Evolutionary conservation across 1,140 invertebrate genomes (phyloP).

Genomic region (Phymastichus coffea): DNA sequence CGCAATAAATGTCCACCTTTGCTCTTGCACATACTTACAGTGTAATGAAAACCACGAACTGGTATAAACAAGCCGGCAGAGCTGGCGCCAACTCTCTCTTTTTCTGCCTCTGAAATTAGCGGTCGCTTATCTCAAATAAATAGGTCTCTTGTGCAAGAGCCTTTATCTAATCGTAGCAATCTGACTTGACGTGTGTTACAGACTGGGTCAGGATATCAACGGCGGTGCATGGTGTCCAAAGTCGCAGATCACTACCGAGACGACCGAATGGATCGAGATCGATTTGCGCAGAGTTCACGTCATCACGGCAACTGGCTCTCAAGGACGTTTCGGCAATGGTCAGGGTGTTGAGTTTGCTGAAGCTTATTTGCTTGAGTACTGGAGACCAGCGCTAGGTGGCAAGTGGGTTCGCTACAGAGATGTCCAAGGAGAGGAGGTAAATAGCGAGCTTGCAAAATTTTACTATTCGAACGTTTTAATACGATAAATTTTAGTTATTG

Average conservation of each 20-base stretch:
- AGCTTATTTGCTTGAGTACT: slow-evolving; percentile 77
- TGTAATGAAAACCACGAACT: no score
- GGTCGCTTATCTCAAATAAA: no score
- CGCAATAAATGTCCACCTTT: no score
- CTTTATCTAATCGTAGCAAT: no score
- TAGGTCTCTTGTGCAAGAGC: no score
- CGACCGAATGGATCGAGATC: slow-evolving; percentile 78
- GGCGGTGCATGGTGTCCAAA: slow-evolving; percentile 87
- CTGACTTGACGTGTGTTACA: slow-evolving; percentile 61
- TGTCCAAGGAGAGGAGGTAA: slow-evolving; percentile 67
- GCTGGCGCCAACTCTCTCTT: no score
- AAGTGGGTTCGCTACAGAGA: slow-evolving; percentile 74
- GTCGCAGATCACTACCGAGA: slow-evolving; percentile 68
- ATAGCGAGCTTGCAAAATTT: no score
- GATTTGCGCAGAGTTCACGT: slow-evolving; percentile 72
- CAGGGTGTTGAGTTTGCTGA: slow-evolving; percentile 78
- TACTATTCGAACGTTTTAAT: no score
- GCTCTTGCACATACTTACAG: no score
- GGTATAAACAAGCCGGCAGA: no score
- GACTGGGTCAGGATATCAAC: slow-evolving; percentile 71
- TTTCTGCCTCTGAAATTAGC: no score
- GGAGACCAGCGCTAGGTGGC: slow-evolving; percentile 66
- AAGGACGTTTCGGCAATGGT: slow-evolving; percentile 84
- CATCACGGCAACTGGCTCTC: slow-evolving; percentile 77
- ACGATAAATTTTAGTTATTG: no score